Base-by-base conservation (phyloP, 2,888 invertebrate genomes). In the Thalpophila matura region DNA sequence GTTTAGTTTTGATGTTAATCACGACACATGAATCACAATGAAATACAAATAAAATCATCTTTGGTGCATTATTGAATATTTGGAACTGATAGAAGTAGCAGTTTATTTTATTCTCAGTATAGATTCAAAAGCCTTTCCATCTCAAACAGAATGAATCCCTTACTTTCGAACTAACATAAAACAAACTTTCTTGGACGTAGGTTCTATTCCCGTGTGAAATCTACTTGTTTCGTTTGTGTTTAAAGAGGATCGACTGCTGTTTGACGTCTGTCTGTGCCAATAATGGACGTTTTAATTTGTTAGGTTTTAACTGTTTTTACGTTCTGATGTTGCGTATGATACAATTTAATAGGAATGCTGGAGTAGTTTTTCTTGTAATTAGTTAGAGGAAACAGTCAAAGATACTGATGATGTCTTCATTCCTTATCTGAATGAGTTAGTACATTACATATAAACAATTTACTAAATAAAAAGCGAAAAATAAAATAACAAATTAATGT, bases 221-320 rank as follows among this genome's bases (percentile, higher is more conserved):
- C 68, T 63, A 67, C 60, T 78, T 77, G 83, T 80, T 81, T 77
- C 79, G 70, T 77, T 65, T 75, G 84, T 93, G 84, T 93, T 92
- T 91, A 82, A 69, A 82, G 77, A 89, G 92, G 91, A 87, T 87
- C 84, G 80, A 74, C 77, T 77, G 61, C 66, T 93, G 90, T 92
- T 92, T 92, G 89, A 77, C 82, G 84, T 86, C 88, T 87, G 92
- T 92, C 92, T 92, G 90, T 77, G 87, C 86, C 89, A 89, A 91
- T 91, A 90, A 82, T 78, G 83, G 80, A 79, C 76, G 67, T 71
- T 79, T 77, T 81, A 77, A 78, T 78, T 61, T 77, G 58, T 64
- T 75, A 51, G 53, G 58, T 29, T 55, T 65, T 63, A 45, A 49
- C 57, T 47, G 55, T 43, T 62, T 64, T 59, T 18, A 27, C 27